These are phyloP conservation scores for Hypsopygia costalis DNA, from an alignment of 2,888 invertebrate genomes.

Conservation along the genomic window DNA sequence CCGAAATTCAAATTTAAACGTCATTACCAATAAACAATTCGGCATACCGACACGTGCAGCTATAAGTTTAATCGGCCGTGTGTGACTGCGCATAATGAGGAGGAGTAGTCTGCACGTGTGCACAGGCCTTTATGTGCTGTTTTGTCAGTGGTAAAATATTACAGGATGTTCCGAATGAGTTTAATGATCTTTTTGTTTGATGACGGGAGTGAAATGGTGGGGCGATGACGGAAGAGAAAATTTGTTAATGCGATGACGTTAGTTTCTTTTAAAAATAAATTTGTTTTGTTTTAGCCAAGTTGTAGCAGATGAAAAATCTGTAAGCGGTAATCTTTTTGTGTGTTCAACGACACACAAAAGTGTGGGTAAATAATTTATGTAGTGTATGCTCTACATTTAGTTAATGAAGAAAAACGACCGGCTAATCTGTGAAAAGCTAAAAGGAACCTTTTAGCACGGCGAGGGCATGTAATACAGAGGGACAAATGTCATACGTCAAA, in stretches of 20 bases:
- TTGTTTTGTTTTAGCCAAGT: no score
- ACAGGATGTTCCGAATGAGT: slow-evolving; percentile 11
- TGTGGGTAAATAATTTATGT: no score
- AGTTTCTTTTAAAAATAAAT: no score
- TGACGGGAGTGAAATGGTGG: slow-evolving; percentile 12
- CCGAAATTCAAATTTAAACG: slow-evolving; percentile 32
- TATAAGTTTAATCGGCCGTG: slow-evolving; percentile 43
- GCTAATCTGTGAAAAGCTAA: no score
- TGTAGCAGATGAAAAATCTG: no score
- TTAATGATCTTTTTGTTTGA: slow-evolving; percentile 13
- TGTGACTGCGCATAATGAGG: slow-evolving; percentile 67
- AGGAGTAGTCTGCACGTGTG: slow-evolving; percentile 29
- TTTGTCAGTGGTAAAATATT: slow-evolving; percentile 26
- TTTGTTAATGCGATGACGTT: neutral
- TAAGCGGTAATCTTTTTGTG: no score
- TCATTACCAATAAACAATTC: slow-evolving; percentile 33
- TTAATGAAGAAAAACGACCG: no score
- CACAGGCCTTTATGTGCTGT: slow-evolving; percentile 42
- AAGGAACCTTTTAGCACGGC: no score
- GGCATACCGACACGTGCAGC: slow-evolving; percentile 28
- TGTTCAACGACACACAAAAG: no score
- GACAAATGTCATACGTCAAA: no score
- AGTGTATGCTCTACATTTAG: no score
- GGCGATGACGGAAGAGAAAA: slow-evolving; percentile 5
- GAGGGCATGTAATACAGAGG: no score